Percentiles rank a stretch among this genome's conserved stretches.
Conservation (phyloP, 2,888 invertebrate genomes). For the Eristalinus sepulchralis region DNA sequence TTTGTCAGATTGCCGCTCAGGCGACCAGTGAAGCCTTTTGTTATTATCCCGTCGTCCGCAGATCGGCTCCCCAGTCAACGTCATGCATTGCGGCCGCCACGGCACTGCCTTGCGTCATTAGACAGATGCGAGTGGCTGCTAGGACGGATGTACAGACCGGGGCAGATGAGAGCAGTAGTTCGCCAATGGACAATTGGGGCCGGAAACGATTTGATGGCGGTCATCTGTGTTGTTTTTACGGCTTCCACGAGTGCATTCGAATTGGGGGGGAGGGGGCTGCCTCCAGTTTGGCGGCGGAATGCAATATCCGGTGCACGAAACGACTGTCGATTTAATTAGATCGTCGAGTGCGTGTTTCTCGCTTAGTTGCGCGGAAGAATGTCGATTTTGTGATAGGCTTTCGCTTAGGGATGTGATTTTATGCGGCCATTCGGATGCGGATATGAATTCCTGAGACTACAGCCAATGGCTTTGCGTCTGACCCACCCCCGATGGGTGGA, state of each 20-base stretch:
- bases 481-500: neutral
- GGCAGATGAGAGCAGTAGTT: conserved; percentile 3
- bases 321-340: conserved; percentile 51
- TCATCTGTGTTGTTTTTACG: conserved; percentile 29
- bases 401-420: conserved; percentile 30
- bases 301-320: conserved; percentile 53
- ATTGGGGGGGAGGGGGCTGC: neutral
- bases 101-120: conserved; percentile 9
- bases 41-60: neutral
- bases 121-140: neutral
- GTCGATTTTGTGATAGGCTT: neutral
- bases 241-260: conserved; percentile 9
- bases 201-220: conserved; percentile 49
- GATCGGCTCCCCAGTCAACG: neutral
- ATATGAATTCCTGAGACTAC: conserved; percentile 19
- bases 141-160: neutral
- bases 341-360: conserved; percentile 31
- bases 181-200: neutral
- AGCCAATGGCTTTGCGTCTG: neutral
- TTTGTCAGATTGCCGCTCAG: conserved; percentile 7
- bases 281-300: conserved; percentile 39
- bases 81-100: neutral
- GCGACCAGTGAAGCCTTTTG: neutral
- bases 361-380: conserved; percentile 45
- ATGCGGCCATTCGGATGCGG: conserved; percentile 5